A percentile compares a stretch with the other conserved stretches of the same genome.
Evolutionary conservation across 92 coral and sea anemone species (phyloP).

Genomic region (Porites lobata): DNA sequence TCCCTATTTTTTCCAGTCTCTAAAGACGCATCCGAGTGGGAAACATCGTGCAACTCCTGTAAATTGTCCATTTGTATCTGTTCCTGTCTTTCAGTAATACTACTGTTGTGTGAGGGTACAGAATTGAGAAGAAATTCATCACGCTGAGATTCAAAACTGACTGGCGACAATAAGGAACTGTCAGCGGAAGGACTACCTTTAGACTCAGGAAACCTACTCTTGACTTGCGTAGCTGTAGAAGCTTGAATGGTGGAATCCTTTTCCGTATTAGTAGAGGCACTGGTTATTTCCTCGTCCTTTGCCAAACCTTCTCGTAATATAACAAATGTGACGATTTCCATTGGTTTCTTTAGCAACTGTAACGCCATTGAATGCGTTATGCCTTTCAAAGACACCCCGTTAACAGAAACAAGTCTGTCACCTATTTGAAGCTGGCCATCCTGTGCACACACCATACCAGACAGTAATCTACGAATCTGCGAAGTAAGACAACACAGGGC

Average conservation of each 20-base stretch:
- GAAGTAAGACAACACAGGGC: not conserved
- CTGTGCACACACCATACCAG: constrained; percentile 91
- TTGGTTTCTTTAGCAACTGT: constrained; percentile 94
- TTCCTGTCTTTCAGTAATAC: not conserved
- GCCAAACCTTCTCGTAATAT: constrained; percentile 71
- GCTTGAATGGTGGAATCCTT: not conserved
- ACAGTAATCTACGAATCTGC: constrained; percentile 91
- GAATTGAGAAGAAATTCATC: not conserved
- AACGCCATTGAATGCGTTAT: constrained; percentile 90
- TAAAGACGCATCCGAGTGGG: not conserved
- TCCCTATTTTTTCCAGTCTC: not conserved
- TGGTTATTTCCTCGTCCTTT: not conserved
- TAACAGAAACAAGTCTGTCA: constrained; percentile 89
- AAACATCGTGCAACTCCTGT: not conserved
- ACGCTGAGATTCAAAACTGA: not conserved
- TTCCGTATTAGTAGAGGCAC: not conserved
- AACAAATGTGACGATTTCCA: constrained; percentile 74
- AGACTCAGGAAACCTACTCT: not conserved
- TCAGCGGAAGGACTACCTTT: not conserved
- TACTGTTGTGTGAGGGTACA: not conserved
- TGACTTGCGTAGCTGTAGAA: not conserved
- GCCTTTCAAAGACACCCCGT: constrained; percentile 78
- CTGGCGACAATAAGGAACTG: not conserved
- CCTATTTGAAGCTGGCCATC: constrained; percentile 85
- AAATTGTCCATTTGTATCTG: not conserved